A percentile compares a stretch with the other conserved stretches of the same genome.
These are phyloP conservation scores for Daboia siamensis DNA, from an alignment of 2,113 vertebrate species.

Conservation along the genomic window DNA sequence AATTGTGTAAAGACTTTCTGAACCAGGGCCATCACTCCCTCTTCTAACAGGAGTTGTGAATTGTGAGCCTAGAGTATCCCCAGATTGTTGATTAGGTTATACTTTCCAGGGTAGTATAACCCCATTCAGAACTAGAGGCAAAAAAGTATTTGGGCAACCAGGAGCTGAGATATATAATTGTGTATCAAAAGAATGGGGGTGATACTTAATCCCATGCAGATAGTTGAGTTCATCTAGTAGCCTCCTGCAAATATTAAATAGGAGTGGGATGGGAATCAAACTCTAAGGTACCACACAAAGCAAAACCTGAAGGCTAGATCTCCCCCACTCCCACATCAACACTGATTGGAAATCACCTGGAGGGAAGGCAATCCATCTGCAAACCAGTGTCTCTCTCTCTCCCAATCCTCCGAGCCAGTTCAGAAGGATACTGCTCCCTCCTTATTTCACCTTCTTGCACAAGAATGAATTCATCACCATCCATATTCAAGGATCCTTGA, in stretches of 20 bases:
- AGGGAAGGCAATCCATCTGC: neutral
- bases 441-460: neutral
- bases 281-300: neutral
- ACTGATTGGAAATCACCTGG: neutral
- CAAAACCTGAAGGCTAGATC: neutral
- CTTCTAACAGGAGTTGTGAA: too few species aligned
- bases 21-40: too few species aligned
- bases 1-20: too few species aligned
- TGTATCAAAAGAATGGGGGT: neutral
- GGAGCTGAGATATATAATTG: neutral
- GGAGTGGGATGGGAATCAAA: neutral
- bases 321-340: neutral
- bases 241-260: neutral
- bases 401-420: neutral
- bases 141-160: neutral
- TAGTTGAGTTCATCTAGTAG: neutral
- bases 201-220: neutral
- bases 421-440: neutral
- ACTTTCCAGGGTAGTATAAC: too few species aligned
- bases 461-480: neutral
- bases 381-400: neutral
- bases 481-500: neutral
- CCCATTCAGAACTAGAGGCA: too few species aligned
- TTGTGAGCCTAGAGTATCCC: too few species aligned
- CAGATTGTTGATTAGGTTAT: too few species aligned